phyloP scores from a whole-genome alignment of 2,888 invertebrate species.

The Oasisia sp. region DNA sequence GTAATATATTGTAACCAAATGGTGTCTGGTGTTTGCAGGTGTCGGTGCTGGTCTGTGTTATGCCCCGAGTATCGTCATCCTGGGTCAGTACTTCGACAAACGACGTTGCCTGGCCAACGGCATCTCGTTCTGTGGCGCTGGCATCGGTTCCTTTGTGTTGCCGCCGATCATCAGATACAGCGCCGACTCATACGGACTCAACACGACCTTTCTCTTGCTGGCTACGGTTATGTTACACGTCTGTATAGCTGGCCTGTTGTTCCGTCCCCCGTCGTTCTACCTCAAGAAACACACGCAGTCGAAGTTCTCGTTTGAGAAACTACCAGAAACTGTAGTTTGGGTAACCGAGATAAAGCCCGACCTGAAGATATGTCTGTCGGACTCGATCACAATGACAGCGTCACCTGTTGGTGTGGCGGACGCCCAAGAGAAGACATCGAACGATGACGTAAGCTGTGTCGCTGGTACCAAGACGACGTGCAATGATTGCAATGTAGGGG shows the following conservation, averaged over 20 bases:
- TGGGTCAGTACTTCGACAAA: not conserved
- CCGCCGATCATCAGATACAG: not conserved
- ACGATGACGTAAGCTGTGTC: not conserved
- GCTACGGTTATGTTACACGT: not conserved
- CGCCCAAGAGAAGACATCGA: not conserved
- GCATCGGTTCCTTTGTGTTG: not conserved
- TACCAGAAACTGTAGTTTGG: not conserved
- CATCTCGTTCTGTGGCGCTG: not conserved
- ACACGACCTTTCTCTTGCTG: not conserved
- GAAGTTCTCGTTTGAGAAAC: not conserved
- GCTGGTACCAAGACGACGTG: not conserved
- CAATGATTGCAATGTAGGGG: not conserved
- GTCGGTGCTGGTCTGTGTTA: not conserved
- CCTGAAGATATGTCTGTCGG: not conserved
- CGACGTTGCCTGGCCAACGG: not conserved
- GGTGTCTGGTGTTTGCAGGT: not conserved
- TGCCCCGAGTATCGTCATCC: not conserved
- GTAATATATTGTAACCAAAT: too few relatives aligned
- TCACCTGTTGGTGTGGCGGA: not conserved
- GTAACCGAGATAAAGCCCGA: not conserved
- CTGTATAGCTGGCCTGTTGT: not conserved
- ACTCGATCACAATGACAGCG: not conserved
- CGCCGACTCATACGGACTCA: not conserved
- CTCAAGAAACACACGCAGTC: not conserved
- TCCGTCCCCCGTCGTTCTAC: not conserved